phyloP scores from a whole-genome alignment of 2,113 vertebrate species.

The Lamprotornis superbus region DNA sequence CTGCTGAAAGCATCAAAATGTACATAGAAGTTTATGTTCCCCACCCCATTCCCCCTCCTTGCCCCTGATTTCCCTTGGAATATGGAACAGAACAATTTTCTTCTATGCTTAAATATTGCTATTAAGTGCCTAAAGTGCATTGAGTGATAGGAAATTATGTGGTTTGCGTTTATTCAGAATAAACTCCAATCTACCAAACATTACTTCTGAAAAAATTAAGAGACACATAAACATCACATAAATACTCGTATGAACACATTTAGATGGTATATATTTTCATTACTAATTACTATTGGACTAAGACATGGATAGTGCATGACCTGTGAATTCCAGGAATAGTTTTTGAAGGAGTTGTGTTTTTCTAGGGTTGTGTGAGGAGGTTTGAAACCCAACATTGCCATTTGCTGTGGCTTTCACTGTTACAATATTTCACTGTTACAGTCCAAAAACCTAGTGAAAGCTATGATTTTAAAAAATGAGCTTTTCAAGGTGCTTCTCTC shows the following conservation, averaged over 20 bases:
- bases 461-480: not conserved
- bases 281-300: not conserved
- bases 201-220: constrained; percentile 17
- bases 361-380: not conserved
- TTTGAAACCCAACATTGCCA: not conserved
- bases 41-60: accelerated
- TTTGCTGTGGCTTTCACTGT: not conserved
- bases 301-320: not conserved
- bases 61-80: not conserved
- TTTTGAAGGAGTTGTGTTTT: not conserved
- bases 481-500: not conserved
- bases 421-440: not conserved
- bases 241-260: not conserved
- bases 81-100: constrained; percentile 24
- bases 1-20: not conserved
- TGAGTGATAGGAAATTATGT: constrained; percentile 47
- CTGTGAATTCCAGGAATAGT: not conserved
- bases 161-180: constrained; percentile 56
- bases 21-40: not conserved
- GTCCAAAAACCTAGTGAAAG: not conserved
- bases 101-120: constrained; percentile 30
- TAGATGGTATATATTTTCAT: not conserved
- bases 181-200: constrained; percentile 31
- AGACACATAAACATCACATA: constrained; percentile 14
- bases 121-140: constrained; percentile 51